Evolutionary conservation across 2,888 invertebrate genomes (phyloP).

Genomic region (Xestia xanthographa): DNA sequence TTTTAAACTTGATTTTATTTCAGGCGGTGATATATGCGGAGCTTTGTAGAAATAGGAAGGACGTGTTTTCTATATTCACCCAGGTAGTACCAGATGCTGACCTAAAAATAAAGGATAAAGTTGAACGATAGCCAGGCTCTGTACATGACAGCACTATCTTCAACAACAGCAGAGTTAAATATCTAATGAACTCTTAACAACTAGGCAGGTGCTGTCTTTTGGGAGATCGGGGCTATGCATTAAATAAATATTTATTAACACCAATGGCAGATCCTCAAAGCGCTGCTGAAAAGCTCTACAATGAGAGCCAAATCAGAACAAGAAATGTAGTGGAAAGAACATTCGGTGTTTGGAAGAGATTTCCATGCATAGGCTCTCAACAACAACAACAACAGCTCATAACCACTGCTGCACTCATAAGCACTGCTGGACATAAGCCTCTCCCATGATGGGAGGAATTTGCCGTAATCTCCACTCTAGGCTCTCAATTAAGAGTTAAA

Average conservation of each 20-base stretch:
- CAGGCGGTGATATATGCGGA: background rate
- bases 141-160: conserved; percentile 1
- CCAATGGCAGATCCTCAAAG: background rate
- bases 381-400: too few species aligned
- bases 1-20: background rate
- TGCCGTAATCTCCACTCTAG: too few species aligned
- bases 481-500: conserved; percentile 1
- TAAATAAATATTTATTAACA: background rate
- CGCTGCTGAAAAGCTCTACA: conserved; percentile 2
- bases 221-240: background rate
- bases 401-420: too few species aligned
- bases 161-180: background rate
- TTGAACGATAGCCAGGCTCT: background rate
- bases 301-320: background rate
- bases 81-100: background rate
- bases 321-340: conserved; percentile 7
- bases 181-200: background rate
- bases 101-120: background rate
- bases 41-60: background rate
- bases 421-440: too few species aligned
- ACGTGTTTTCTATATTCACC: background rate
- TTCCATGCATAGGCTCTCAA: too few species aligned
- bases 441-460: too few species aligned
- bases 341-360: background rate
- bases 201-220: background rate